Base-by-base conservation (phyloP, 2,113 vertebrate genomes). In the Nothocercus julius region DNA sequence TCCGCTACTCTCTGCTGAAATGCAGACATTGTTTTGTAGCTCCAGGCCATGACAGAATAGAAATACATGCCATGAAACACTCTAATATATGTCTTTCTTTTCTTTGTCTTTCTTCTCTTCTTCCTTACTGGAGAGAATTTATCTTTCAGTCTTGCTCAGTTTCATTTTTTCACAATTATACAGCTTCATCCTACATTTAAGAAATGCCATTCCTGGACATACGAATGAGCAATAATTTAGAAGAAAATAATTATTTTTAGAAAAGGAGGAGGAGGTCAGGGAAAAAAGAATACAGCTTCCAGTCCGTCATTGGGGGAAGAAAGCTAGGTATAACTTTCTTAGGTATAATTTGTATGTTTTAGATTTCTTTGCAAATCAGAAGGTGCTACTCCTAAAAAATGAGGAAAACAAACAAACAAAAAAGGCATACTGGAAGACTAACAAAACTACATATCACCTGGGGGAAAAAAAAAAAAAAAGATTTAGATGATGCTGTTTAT, bases 101-200 rank as follows among this genome's bases (percentile, higher is more conserved):
- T 74, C n/a, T 87, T 69, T 67, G 17, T 85, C 59, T 89, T 30
- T 34, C n/a, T 58, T 86, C 89, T 87, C 85, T 87, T 75, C 27
- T 40, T 32, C 69, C 64, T 1, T 38, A 85, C 82, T 53, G 30
- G 42, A 21, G 21, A 89, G 66, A 94, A 97, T 97, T 97, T 94
- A 96, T 96, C 86, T 94, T 96, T 97, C 67, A 95, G 73, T 95
- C 92, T 95, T 89, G 74, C 45, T 86, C 34, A 30, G 58, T 78
- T 87, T 93, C 72, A 96, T 97, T 98, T 98, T 98, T 98, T 97
- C 94, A 97, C 87, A 96, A 90, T 21, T 92, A 95, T 94, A 96
- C 86, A 91, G 66, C 88, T 96, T 92, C 93, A 86, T 87, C 62
- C 82, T 93, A 44, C 28, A 97, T 96, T 96, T 73, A 89, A 28